These are phyloP conservation scores for Mustela lutreola DNA, from an alignment of 2,113 vertebrate species.

Conservation along the genomic window DNA sequence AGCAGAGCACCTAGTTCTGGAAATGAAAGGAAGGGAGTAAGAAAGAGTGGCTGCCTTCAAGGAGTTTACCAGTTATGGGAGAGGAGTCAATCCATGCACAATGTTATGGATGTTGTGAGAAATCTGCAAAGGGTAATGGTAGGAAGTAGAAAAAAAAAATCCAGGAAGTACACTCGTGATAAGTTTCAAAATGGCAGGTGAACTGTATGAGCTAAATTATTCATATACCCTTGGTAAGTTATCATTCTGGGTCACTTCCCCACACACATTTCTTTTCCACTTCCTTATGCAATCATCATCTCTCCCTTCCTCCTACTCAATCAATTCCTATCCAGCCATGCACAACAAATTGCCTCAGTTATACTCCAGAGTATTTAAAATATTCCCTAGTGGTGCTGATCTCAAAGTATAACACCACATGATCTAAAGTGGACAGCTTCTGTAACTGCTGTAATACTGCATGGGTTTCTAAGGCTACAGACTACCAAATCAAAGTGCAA, in stretches of 20 bases:
- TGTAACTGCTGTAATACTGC: background rate
- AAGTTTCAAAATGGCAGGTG: background rate
- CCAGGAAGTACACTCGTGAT: background rate
- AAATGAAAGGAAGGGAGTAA: background rate
- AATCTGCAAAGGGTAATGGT: background rate
- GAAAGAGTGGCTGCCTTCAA: background rate
- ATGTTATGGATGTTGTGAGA: background rate
- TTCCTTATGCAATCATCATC: too few relatives aligned
- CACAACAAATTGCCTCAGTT: background rate
- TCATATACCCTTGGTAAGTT: background rate
- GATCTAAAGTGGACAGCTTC: background rate
- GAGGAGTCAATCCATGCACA: rapidly evolving
- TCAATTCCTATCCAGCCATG: background rate
- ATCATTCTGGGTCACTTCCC: background rate
- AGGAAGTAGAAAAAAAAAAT: background rate
- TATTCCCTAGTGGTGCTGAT: background rate
- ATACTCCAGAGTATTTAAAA: background rate
- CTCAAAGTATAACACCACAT: background rate
- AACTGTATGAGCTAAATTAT: background rate
- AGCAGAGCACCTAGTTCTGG: background rate
- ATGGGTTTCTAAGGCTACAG: background rate
- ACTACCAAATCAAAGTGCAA: background rate
- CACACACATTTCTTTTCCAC: background rate
- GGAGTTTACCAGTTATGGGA: background rate
- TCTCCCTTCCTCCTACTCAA: background rate